Conservation (phyloP, 2,888 invertebrate species). For the Ramazzottius varieornatus region DNA sequence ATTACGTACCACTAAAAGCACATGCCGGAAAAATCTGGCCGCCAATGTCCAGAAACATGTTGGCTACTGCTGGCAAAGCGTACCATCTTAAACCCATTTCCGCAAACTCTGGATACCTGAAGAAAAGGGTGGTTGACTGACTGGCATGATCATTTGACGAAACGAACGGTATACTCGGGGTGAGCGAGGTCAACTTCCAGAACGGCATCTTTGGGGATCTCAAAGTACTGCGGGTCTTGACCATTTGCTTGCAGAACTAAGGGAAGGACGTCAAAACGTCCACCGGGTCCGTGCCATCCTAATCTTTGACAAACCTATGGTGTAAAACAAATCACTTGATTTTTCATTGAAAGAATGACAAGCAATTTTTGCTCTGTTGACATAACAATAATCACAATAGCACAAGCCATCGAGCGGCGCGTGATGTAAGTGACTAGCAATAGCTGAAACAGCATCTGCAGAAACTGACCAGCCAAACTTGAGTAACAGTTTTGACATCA, state of each 20-base stretch:
- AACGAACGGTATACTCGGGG: slow-evolving; percentile 38
- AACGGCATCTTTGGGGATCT: slow-evolving; percentile 60
- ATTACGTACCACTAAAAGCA: slow-evolving; percentile 82
- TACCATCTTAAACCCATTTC: slow-evolving; percentile 67
- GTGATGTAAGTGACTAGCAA: too few relatives aligned
- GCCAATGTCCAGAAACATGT: slow-evolving; percentile 78
- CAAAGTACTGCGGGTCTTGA: slow-evolving; percentile 86
- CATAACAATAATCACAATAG: too few relatives aligned
- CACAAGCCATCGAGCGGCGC: too few relatives aligned
- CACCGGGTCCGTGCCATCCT: slow-evolving; percentile 59
- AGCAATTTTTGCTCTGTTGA: too few relatives aligned
- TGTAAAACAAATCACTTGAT: slow-evolving; percentile 8
- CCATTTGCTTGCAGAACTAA: slow-evolving; percentile 76
- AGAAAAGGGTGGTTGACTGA: too few relatives aligned
- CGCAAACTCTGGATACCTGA: slow-evolving; percentile 61
- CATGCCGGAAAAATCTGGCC: slow-evolving; percentile 75
- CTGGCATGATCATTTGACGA: too few relatives aligned
- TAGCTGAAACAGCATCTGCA: too few relatives aligned
- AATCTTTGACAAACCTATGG: slow-evolving; percentile 52
- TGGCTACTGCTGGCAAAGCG: slow-evolving; percentile 61
- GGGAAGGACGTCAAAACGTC: slow-evolving; percentile 63
- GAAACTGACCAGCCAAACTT: too few relatives aligned
- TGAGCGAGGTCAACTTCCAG: slow-evolving; percentile 59
- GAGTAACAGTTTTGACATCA: too few relatives aligned
- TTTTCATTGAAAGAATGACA: too few relatives aligned